Evolutionary conservation across 2,888 invertebrate genomes (phyloP).

Genomic region (Myopa tessellatipennis): DNA sequence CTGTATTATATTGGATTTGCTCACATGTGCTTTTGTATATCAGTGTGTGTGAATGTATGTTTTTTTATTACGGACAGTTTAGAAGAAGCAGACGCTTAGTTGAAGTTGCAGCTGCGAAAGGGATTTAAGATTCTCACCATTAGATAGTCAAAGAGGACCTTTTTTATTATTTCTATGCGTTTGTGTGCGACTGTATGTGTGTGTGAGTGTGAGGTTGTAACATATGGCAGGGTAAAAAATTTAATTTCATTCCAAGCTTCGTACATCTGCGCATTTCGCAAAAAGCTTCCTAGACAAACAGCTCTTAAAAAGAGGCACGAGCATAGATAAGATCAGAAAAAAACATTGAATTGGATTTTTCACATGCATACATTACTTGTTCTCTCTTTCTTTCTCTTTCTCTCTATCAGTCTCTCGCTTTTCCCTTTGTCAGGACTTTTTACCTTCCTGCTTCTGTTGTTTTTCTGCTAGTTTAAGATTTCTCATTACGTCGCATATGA

Average conservation of each 20-base stretch:
- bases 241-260: neutral
- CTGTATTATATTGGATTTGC: slow-evolving; percentile 28
- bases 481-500: neutral
- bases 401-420: too few relatives aligned
- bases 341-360: neutral
- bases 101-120: neutral
- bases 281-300: neutral
- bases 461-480: neutral
- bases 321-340: neutral
- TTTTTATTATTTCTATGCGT: neutral
- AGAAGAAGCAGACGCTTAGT: neutral
- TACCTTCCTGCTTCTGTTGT: neutral
- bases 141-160: neutral
- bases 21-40: neutral
- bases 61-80: neutral
- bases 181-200: neutral
- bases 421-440: too few relatives aligned
- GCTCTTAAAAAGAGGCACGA: neutral
- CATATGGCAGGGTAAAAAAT: neutral
- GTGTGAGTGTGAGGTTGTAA: neutral
- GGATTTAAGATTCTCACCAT: neutral
- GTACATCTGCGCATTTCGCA: neutral
- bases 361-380: neutral
- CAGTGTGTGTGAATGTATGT: neutral
- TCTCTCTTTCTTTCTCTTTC: neutral